phyloP scores from a whole-genome alignment of 1,140 invertebrate species.

The Hyles vespertilio region DNA sequence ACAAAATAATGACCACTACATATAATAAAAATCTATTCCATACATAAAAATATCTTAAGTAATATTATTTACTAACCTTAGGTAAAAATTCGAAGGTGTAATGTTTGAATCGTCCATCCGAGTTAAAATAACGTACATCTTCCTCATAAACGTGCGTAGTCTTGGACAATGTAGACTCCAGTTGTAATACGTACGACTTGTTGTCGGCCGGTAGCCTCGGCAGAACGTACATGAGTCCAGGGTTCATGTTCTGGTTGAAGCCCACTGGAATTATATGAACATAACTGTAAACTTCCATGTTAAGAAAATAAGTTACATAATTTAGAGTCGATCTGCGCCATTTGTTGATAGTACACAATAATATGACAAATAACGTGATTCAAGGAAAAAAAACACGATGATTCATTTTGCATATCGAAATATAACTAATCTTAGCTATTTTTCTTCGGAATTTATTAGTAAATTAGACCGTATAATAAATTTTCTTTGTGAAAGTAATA shows the following conservation, averaged over 20 bases:
- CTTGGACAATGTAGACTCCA: conserved; percentile 83
- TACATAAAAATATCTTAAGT: no score
- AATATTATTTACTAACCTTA: conserved; percentile 39
- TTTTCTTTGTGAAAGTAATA: no score
- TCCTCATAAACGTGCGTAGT: conserved; percentile 51
- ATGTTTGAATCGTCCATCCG: conserved; percentile 59
- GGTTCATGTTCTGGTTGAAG: conserved; percentile 33
- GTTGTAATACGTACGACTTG: conserved; percentile 81
- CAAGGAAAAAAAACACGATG: no score
- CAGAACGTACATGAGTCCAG: conserved; percentile 77
- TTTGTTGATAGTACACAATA: no score
- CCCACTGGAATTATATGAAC: conserved; percentile 17
- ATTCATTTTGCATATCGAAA: no score
- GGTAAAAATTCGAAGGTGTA: conserved; percentile 57
- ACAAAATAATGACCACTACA: not conserved
- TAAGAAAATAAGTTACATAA: no score
- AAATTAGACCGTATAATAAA: no score
- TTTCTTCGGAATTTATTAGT: no score
- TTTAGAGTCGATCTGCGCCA: no score
- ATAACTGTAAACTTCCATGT: no score
- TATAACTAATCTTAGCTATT: no score
- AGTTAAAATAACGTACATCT: conserved; percentile 46
- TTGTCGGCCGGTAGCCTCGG: conserved; percentile 81
- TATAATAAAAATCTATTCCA: not conserved
- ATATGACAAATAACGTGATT: no score